Base-by-base conservation (phyloP, 2,888 invertebrate species). In the Pollenia angustigena region DNA sequence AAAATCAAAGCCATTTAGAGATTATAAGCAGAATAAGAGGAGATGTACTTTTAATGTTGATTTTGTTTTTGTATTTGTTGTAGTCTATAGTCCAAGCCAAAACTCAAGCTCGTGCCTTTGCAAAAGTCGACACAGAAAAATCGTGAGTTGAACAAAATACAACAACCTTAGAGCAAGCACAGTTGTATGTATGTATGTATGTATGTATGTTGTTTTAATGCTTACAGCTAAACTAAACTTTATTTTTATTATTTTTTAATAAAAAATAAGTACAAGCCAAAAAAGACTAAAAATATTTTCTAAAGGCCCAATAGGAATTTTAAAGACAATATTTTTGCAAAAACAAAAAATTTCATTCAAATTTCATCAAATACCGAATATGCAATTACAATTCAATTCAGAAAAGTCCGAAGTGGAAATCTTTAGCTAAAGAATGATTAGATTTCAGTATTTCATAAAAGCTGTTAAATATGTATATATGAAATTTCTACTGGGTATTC, bases 41-140 rank as follows among this genome's bases (percentile, higher is more conserved):
- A 82, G 68, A 62, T 71, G 80, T 81, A 72, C n/a, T 74, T 74
- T 46, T 42, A 8, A 58, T 66, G n/a, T 64, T 56, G 40, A 50
- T 72, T 56, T 23, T 44, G 11, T 32, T 42, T 75, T 75, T 52
- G 10, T 7, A 44, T 52, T 66, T 4, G 32, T 74, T 18, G 56
- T 58, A 11, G 66, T 54, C 64, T 44, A 42, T 40, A 80, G 58
- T 78, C 16, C 56, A 78, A 58, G 80, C 71, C 62, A 81, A 56
- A 64, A 81, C 72, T 72, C 81, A 72, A 81, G 87, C 87, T 87
- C 87, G 87, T 87, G 87, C 87, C 87, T 81, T 81, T 79, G 81
- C 81, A 84, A 84, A 84, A 81, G 78, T 87, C 87, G 81, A 87
- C 87, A 87, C 81, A 84, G 81, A 87, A 87, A 87, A 87, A 87